These are phyloP conservation scores for Prunella himalayana DNA, from an alignment of 2,113 vertebrate genomes.

Conservation along the genomic window DNA sequence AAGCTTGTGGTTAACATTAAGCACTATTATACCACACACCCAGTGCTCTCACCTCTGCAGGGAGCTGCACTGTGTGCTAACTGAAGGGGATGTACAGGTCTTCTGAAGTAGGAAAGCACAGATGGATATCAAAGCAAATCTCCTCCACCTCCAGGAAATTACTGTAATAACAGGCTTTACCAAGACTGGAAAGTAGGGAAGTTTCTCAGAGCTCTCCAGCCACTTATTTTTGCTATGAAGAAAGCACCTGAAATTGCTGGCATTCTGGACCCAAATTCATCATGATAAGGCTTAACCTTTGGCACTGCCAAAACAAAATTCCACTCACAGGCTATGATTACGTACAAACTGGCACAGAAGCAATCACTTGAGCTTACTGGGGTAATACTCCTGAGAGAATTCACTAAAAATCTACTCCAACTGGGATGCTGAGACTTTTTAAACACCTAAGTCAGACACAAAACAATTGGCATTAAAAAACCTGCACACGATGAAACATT, in stretches of 20 bases:
- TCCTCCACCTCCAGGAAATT: neutral
- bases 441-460: neutral
- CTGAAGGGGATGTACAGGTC: neutral
- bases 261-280: neutral
- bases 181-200: neutral
- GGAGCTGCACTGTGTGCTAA: neutral
- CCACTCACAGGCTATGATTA: neutral
- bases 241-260: neutral
- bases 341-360: neutral
- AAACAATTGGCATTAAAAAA: neutral
- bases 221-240: neutral
- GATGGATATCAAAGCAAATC: constrained; percentile 9
- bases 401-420: neutral
- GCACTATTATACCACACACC: neutral
- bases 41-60: constrained; percentile 14
- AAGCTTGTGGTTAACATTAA: constrained; percentile 37
- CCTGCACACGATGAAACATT: neutral
- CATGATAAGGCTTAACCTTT: neutral
- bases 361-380: neutral
- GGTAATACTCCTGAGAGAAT: neutral
- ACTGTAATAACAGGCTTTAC: neutral
- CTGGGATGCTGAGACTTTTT: neutral
- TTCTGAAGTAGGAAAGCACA: constrained; percentile 15
- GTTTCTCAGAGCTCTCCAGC: neutral
- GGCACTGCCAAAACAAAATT: neutral